phyloP scores from a whole-genome alignment of 92 coral and sea anemone genomes.

The Anthopleura xanthogrammica region DNA sequence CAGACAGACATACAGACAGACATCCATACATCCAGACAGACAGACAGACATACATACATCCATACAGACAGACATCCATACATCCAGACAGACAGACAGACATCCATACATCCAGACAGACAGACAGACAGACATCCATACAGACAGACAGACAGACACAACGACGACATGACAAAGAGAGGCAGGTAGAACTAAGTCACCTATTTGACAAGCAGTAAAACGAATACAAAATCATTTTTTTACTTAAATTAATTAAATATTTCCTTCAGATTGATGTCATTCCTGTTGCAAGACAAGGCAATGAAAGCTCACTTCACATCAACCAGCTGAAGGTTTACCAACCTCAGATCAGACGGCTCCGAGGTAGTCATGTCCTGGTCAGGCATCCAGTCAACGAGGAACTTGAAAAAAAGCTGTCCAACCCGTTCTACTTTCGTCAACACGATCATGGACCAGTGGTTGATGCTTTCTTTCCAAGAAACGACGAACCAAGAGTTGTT shows the following conservation, averaged over 20 bases:
- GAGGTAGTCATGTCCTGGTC: slow-evolving; percentile 47
- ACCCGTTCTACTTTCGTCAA: slow-evolving; percentile 87
- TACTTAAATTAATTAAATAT: neutral
- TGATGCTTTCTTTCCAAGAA: slow-evolving; percentile 69
- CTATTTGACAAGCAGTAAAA: neutral
- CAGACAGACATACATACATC: too few relatives aligned
- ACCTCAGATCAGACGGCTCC: slow-evolving; percentile 80
- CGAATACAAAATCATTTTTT: neutral
- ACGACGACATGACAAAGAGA: neutral
- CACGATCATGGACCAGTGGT: slow-evolving; percentile 67
- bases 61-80: neutral
- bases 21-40: neutral
- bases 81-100: neutral
- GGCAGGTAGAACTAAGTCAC: neutral
- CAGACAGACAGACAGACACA: neutral
- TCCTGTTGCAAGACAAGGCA: slow-evolving; percentile 56
- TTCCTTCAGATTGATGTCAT: slow-evolving; percentile 52
- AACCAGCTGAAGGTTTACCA: slow-evolving; percentile 67
- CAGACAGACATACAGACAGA: too few relatives aligned
- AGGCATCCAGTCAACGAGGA: slow-evolving; percentile 89
- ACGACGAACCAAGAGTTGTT: slow-evolving; percentile 64
- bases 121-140: neutral
- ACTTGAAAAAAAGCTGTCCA: slow-evolving; percentile 81
- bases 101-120: neutral
- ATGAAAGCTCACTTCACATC: slow-evolving; percentile 43